Percentiles rank a stretch among this genome's conserved stretches.
These are phyloP conservation scores for Morinoia aosen DNA, from an alignment of 2,888 invertebrate species.

Conservation along the genomic window DNA sequence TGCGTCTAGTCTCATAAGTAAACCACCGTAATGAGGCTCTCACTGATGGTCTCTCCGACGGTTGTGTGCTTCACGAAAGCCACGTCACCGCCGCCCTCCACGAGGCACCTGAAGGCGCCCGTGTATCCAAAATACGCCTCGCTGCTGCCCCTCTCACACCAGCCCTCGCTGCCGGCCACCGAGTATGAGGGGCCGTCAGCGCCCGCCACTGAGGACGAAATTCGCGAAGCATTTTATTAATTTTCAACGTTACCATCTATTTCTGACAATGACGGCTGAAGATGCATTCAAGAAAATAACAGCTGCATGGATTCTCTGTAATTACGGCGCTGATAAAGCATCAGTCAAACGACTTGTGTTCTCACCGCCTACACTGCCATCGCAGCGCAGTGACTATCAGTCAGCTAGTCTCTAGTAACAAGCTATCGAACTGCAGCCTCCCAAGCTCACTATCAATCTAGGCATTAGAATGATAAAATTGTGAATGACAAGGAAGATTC, in stretches of 20 bases:
- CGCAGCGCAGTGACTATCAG: neutral
- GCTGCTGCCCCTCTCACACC: constrained; percentile 87
- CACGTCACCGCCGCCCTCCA: constrained; percentile 95
- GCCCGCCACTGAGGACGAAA: neutral
- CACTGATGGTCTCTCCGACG: constrained; percentile 80
- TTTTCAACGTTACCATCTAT: neutral
- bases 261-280: neutral
- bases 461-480: neutral
- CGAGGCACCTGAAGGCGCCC: constrained; percentile 87
- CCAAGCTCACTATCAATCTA: neutral
- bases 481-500: too few relatives aligned
- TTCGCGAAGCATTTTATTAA: neutral
- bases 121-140: constrained; percentile 92
- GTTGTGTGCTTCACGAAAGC: constrained; percentile 96
- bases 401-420: too few relatives aligned
- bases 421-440: neutral
- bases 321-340: neutral
- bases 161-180: constrained; percentile 73
- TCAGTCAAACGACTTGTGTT: neutral
- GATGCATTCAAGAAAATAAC: neutral
- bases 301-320: neutral
- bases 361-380: neutral
- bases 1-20: neutral
- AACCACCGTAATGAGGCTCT: neutral
- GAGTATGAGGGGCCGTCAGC: constrained; percentile 21